These are phyloP conservation scores for Podarcis cretensis DNA, from an alignment of 2,113 vertebrate species.

Conservation along the genomic window DNA sequence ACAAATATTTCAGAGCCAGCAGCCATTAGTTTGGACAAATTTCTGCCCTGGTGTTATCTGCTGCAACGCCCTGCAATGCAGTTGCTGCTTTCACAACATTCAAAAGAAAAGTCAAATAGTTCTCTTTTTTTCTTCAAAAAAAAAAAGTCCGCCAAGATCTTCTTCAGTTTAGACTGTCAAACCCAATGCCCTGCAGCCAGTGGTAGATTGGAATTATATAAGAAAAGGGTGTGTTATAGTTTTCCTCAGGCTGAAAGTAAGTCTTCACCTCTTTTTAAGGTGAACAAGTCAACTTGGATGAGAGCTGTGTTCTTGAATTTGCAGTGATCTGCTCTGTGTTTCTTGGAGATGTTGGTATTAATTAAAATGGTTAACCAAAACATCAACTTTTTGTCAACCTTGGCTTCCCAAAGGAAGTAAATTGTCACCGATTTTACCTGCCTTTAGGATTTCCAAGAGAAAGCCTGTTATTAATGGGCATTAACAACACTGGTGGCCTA, in stretches of 20 bases:
- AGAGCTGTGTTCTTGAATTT: background rate
- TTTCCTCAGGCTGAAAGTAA: background rate
- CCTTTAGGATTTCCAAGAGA: constrained; percentile 9
- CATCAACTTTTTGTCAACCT: constrained; percentile 33
- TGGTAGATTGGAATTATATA: rapidly evolving
- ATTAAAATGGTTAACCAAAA: constrained; percentile 38
- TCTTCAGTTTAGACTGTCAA: background rate
- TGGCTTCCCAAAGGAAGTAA: constrained; percentile 24
- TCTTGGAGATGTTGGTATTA: constrained; percentile 15
- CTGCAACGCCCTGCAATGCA: background rate
- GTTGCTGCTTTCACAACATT: background rate
- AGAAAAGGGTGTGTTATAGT: background rate
- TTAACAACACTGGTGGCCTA: constrained; percentile 26
- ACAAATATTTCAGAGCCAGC: background rate
- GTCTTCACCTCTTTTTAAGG: constrained; percentile 19
- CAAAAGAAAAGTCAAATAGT: background rate
- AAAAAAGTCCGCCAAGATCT: background rate
- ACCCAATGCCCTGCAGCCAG: background rate
- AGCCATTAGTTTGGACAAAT: background rate
- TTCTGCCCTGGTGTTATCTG: background rate
- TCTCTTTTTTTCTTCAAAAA: too few relatives aligned
- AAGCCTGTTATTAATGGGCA: background rate
- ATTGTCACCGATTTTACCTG: constrained; percentile 12
- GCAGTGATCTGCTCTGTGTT: background rate
- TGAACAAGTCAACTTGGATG: constrained; percentile 11